Evolutionary conservation across 1,140 invertebrate genomes (phyloP).

Genomic region (Hestina assimilis): DNA sequence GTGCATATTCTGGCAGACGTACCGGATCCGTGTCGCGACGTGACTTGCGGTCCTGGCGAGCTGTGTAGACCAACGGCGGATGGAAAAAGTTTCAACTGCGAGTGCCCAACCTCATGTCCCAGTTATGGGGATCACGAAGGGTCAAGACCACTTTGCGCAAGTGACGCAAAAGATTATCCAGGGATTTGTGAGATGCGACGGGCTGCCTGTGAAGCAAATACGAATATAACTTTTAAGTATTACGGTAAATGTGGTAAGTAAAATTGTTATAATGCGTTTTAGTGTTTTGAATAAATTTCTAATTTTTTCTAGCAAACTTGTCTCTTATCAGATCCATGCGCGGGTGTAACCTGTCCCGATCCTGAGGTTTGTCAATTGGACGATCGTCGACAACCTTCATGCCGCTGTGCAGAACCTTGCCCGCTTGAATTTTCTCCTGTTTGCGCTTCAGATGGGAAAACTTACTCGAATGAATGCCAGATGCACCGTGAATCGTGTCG

Average conservation of each 20-base stretch:
- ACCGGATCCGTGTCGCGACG: slow-evolving; percentile 86
- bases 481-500: slow-evolving; percentile 87
- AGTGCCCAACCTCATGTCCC: slow-evolving; percentile 87
- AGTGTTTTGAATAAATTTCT: neutral
- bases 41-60: slow-evolving; percentile 86
- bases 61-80: slow-evolving; percentile 87
- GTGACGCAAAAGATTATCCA: slow-evolving; percentile 85
- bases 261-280: neutral
- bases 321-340: slow-evolving; percentile 87
- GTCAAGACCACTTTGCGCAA: slow-evolving; percentile 86
- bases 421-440: slow-evolving; percentile 89
- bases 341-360: slow-evolving; percentile 85
- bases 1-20: slow-evolving; percentile 80
- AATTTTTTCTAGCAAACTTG: neutral
- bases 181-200: slow-evolving; percentile 90
- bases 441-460: slow-evolving; percentile 91
- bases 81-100: slow-evolving; percentile 85
- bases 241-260: slow-evolving; percentile 92
- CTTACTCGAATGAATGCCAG: slow-evolving; percentile 91
- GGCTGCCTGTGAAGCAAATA: slow-evolving; percentile 85
- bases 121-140: slow-evolving; percentile 89
- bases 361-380: slow-evolving; percentile 92
- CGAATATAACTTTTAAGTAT: slow-evolving; percentile 91
- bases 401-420: slow-evolving; percentile 89
- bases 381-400: slow-evolving; percentile 86